Percentiles rank a stretch among this genome's conserved stretches.
phyloP scores from a whole-genome alignment of 2,113 vertebrate species.

The Pardalotus punctatus region DNA sequence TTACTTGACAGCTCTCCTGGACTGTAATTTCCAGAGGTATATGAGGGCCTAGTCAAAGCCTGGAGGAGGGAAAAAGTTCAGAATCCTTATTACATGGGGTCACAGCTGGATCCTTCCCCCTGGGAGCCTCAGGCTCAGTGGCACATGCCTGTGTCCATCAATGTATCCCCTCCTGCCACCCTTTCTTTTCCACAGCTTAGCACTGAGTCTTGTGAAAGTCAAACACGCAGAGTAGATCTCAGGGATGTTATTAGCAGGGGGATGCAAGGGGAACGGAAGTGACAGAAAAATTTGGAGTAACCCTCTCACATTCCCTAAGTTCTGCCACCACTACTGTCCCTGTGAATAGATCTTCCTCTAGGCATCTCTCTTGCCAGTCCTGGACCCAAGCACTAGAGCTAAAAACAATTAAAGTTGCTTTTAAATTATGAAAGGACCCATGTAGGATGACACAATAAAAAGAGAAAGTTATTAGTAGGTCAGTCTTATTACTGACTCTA shows the following conservation, averaged over 20 bases:
- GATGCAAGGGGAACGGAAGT: background rate
- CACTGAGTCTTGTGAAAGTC: background rate
- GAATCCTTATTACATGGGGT: background rate
- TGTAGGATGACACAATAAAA: background rate
- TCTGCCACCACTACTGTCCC: rapidly evolving
- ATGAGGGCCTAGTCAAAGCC: background rate
- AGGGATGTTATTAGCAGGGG: background rate
- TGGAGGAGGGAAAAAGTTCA: background rate
- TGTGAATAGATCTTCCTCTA: background rate
- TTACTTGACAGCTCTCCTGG: background rate
- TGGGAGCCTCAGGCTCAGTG: background rate
- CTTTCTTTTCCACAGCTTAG: background rate
- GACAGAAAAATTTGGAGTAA: background rate
- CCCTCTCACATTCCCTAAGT: background rate
- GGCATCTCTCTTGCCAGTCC: rapidly evolving
- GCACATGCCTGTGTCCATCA: background rate
- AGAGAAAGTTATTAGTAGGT: background rate
- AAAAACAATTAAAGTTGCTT: background rate
- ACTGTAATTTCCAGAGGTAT: background rate
- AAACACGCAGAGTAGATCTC: background rate
- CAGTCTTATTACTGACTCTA: background rate
- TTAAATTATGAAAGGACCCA: background rate
- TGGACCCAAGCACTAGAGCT: background rate
- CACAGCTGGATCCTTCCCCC: background rate
- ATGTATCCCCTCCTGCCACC: rapidly evolving